Percentiles rank a stretch among this genome's conserved stretches.
These are phyloP conservation scores for Oeneis ivallda DNA, from an alignment of 2,888 invertebrate species.

Conservation along the genomic window DNA sequence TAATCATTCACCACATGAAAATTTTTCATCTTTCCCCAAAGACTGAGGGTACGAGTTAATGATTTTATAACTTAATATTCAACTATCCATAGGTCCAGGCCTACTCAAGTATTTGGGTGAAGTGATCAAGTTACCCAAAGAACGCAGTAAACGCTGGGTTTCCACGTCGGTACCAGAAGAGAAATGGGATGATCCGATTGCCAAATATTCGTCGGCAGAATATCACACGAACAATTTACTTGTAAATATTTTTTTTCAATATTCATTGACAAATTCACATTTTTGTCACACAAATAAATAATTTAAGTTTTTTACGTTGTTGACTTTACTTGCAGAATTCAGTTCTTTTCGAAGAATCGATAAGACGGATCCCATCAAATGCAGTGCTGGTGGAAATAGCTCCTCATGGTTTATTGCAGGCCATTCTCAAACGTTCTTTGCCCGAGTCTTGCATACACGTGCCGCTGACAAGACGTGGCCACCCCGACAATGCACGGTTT, in stretches of 20 bases:
- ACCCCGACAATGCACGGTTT: constrained; percentile 80
- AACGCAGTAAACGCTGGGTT: constrained; percentile 87
- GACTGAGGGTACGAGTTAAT: too few species aligned
- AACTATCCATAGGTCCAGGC: constrained; percentile 58
- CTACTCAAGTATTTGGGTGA: constrained; percentile 81
- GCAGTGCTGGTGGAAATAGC: constrained; percentile 94
- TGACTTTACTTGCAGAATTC: constrained; percentile 76
- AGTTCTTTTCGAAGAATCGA: constrained; percentile 91
- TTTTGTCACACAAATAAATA: background rate
- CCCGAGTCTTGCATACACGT: constrained; percentile 83
- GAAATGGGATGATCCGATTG: constrained; percentile 77
- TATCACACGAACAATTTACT: constrained; percentile 92
- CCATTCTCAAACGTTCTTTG: constrained; percentile 90
- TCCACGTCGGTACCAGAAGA: constrained; percentile 87
- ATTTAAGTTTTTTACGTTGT: background rate
- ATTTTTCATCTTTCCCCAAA: too few species aligned
- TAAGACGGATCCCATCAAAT: constrained; percentile 87
- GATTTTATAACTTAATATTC: too few species aligned
- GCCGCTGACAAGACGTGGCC: constrained; percentile 87
- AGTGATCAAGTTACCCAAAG: constrained; percentile 82
- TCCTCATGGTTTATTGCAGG: constrained; percentile 93
- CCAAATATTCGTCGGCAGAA: constrained; percentile 86
- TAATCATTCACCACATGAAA: too few species aligned
- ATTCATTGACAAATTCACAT: background rate
- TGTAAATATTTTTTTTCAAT: constrained; percentile 55